Evolutionary conservation across 2,888 invertebrate species (phyloP), one percentile per base, ranked within the genome.

Genomic region (Drosophila fungiperda): DNA sequence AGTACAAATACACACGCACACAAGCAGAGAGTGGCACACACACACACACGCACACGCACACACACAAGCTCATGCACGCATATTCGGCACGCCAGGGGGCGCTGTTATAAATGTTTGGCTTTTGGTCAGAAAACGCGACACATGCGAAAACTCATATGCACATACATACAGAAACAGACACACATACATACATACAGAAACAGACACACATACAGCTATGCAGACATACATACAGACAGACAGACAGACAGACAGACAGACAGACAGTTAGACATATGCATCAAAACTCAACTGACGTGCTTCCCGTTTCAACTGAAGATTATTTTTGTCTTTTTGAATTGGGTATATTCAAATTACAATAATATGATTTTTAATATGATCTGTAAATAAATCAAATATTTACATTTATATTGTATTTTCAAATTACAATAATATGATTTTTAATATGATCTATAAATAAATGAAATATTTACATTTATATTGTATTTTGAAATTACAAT

Each of bases 1-100:
- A 82, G 81, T 77, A 82, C 80, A 81, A 78, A 77, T 70, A 69
- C 45, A 69, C 55, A 72, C 54, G 53, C 52, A 54, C 26, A 26
- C 33, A 17, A 45, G 29, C 49, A 54, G 38, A 40, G 32, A 52
- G 36, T 42, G 11, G 29, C 23, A 49, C 23, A 50, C 9, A 35
- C 50, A 17, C 42, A 5, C 49, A 38, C 33, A 23, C 23, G 35
- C 49, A n/a, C 32, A 60, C 32, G 52, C 11, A 12, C 20, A 50
- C 40, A n/a, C 3, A 20, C 20, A 48, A 12, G 45, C 53, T 33
- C 26, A 48, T 20, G 54, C 58, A 73, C 65, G 68, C 74, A 78
- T 65, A 78, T 45, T 36, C 32, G 65, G 11, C 49, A 65, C 73
- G 69, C 67, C 57, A 73, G 73, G 65, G 79, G 79, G 79, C 65